phyloP scores from a whole-genome alignment of 2,113 vertebrate genomes.

The Psilopsiagon aymara region DNA sequence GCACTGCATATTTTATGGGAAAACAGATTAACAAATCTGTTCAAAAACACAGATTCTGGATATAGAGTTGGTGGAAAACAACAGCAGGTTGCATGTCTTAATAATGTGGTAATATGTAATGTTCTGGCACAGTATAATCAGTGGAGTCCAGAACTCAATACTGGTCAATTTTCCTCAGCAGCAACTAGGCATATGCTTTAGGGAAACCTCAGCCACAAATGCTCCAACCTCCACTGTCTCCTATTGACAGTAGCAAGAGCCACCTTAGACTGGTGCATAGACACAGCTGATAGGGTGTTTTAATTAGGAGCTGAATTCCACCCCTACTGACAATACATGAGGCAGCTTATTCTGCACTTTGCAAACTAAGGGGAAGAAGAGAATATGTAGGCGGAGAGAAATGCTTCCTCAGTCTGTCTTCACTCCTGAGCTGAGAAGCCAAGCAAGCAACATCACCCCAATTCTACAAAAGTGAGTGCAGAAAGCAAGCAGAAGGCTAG shows the following conservation, averaged over 20 bases:
- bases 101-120: not conserved
- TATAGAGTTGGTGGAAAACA: not conserved
- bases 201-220: not conserved
- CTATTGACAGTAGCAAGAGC: not conserved
- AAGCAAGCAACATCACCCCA: no score
- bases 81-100: not conserved
- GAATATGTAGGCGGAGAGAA: not conserved
- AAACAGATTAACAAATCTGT: not conserved
- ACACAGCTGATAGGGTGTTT: not conserved
- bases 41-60: not conserved
- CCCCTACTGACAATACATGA: accelerated
- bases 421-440: not conserved
- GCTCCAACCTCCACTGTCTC: not conserved
- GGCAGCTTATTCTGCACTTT: not conserved
- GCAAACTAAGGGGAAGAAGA: not conserved
- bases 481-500: not conserved
- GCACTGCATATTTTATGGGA: not conserved
- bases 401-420: not conserved
- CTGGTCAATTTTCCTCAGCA: not conserved
- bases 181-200: not conserved
- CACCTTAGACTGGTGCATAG: not conserved
- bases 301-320: not conserved
- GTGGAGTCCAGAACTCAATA: not conserved
- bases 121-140: not conserved
- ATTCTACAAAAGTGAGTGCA: not conserved